Evolutionary conservation across 2,113 vertebrate species (phyloP).

Genomic region (Todiramphus saurophagus): DNA sequence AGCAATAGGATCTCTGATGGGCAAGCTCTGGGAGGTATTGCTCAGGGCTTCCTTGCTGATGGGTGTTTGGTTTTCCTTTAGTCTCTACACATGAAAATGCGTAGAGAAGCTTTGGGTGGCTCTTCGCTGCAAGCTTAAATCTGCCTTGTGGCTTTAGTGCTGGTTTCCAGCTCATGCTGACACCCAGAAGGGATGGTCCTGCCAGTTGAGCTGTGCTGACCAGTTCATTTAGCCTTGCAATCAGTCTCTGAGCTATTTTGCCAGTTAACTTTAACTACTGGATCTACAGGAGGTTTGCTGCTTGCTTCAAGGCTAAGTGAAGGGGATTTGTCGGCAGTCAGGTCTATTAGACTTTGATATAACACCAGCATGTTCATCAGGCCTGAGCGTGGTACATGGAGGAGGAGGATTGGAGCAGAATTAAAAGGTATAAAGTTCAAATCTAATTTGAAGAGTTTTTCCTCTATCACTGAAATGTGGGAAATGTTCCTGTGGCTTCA

Average conservation of each 20-base stretch:
- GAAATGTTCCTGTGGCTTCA: conserved; percentile 44
- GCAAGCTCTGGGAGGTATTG: background rate
- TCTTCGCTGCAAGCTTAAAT: background rate
- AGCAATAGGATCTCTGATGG: background rate
- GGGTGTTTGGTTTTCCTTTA: background rate
- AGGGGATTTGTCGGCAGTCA: conserved; percentile 15
- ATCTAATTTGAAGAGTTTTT: conserved; percentile 42
- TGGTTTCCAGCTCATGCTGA: background rate
- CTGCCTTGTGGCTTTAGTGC: background rate
- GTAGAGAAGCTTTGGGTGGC: background rate
- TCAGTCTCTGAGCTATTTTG: background rate
- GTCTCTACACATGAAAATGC: background rate
- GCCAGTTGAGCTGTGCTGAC: background rate
- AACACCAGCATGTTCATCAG: background rate
- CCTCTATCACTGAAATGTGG: conserved; percentile 29
- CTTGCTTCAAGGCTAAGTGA: conserved; percentile 7
- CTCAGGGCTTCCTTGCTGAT: background rate
- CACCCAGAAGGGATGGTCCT: background rate
- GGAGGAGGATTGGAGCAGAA: conserved; percentile 19
- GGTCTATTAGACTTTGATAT: conserved; percentile 37
- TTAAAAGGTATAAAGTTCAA: conserved; percentile 48
- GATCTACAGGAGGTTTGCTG: conserved; percentile 23
- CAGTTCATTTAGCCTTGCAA: background rate
- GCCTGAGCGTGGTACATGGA: background rate
- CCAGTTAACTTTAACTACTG: background rate